Conservation (phyloP, 2,888 invertebrate genomes). For the Lymantria monacha region DNA sequence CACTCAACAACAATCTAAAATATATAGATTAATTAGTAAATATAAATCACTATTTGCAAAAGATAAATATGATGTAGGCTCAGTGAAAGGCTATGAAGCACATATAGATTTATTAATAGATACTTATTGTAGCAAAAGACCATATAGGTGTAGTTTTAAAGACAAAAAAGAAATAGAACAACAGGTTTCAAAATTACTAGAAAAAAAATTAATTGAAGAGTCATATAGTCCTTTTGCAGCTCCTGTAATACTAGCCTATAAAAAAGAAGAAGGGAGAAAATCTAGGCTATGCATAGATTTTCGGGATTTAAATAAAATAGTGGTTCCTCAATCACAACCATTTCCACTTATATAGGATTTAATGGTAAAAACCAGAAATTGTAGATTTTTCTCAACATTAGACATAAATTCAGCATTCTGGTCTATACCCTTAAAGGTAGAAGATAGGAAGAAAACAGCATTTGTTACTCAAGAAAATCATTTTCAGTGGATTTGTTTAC, state of each 20-base stretch:
- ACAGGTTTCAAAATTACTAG: slow-evolving; percentile 15
- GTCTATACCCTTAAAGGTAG: slow-evolving; percentile 34
- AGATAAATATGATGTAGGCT: slow-evolving; percentile 3
- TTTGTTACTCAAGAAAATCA: slow-evolving; percentile 34
- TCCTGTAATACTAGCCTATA: slow-evolving; percentile 1
- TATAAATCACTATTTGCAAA: slow-evolving; percentile 1
- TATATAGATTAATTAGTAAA: not conserved
- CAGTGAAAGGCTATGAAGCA: slow-evolving; percentile 3
- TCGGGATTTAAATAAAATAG: slow-evolving; percentile 40
- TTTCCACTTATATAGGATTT: slow-evolving; percentile 39
- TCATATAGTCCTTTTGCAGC: slow-evolving; percentile 30
- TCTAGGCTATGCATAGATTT: slow-evolving; percentile 33
- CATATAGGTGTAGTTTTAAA: slow-evolving; percentile 15
- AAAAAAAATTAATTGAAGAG: slow-evolving; percentile 18
- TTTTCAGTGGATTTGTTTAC: slow-evolving; percentile 38
- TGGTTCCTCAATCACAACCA: slow-evolving; percentile 40
- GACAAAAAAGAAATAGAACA: slow-evolving; percentile 23
- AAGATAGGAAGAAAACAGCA: not conserved
- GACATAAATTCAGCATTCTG: slow-evolving; percentile 54
- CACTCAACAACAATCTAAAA: not conserved
- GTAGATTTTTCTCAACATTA: slow-evolving; percentile 40
- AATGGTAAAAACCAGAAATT: slow-evolving; percentile 40
- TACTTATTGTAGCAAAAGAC: slow-evolving; percentile 6
- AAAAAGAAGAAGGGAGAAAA: slow-evolving; percentile 30
- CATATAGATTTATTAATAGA: slow-evolving; percentile 3